Base-by-base conservation (phyloP, 2,888 invertebrate species). In the Lacanobia oleracea region DNA sequence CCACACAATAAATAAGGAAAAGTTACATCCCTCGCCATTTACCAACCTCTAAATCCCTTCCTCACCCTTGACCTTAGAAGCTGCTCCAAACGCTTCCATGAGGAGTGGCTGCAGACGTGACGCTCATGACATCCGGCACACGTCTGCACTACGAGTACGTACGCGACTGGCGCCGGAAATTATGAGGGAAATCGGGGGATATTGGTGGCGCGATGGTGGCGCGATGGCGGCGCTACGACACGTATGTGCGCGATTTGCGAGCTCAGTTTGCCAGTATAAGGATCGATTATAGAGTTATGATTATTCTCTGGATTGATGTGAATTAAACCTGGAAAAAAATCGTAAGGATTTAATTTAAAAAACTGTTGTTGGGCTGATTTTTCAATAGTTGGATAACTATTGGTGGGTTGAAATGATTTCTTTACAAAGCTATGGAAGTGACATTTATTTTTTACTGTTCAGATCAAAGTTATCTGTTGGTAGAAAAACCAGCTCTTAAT, bases 121-220 rank as follows among this genome's bases (percentile, higher is more conserved):
- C 53, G 63, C 66, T 64, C 71, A 67, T 65, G 74, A 71, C 48
- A 77, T 81, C 79, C 79, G 83, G 72, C 57, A 23, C 83, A 79
- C 72, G 75, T 75, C 72, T 66, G 72, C 74, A 68, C 64, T 79
- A 70, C 43, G 43, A 43, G 43, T 43, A 43, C 43, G 10, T 14
- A 43, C 75, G 72, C 59, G 61, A 72, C 72, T 72, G 63, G 65
- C 66, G 40, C 79, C 81, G 79, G 81, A 81, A 82, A 81, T 82
- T 82, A 81, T 79, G 72, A 62, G 57, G 82, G 69, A 82, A 79
- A 82, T 82, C 64, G 75, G 64, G 75, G 79, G 75, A 75, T 81
- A 81, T 82, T 79, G 75, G 83, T 69, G 67, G 73, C 62, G 76
- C 69, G 74, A 78, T 79, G 75, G 83, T 69, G 67, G 73, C 62